These are phyloP conservation scores for Lasius platythorax DNA, from an alignment of 2,888 invertebrate species.

Conservation along the genomic window DNA sequence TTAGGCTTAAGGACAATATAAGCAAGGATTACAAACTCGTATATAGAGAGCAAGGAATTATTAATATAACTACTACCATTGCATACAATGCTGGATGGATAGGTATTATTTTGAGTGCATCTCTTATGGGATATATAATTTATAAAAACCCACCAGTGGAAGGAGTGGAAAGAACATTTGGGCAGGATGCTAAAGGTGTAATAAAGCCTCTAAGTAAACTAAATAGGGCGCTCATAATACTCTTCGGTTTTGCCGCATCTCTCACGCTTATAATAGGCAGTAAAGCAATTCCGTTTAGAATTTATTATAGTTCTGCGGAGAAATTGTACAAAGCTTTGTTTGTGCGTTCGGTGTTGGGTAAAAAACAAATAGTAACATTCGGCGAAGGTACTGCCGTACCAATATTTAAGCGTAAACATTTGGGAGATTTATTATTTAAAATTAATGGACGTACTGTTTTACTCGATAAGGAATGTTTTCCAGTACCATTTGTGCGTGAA, in stretches of 20 bases:
- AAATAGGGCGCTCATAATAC: accelerated
- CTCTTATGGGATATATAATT: not conserved
- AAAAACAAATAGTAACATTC: conserved; percentile 24
- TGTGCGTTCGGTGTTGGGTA: not conserved
- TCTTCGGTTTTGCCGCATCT: not conserved
- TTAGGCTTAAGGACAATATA: conserved; percentile 22
- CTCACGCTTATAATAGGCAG: not conserved
- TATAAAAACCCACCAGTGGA: not conserved
- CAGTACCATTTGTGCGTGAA: not conserved
- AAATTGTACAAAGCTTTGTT: conserved; percentile 33
- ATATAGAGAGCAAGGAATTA: not conserved
- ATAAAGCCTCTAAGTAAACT: not conserved
- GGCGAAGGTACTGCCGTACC: not conserved
- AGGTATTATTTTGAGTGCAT: not conserved
- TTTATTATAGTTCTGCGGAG: conserved; percentile 13
- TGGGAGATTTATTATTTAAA: not conserved
- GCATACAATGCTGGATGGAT: not conserved
- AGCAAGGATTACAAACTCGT: conserved; percentile 7
- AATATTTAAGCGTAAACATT: not conserved
- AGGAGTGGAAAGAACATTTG: not conserved
- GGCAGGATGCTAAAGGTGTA: too few species aligned
- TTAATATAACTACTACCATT: accelerated
- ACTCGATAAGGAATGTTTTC: conserved; percentile 22
- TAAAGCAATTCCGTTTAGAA: conserved; percentile 12
- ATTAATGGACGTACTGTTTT: conserved; percentile 3